Base-by-base conservation (phyloP, 2,113 vertebrate genomes). In the Rafetus swinhoei region DNA sequence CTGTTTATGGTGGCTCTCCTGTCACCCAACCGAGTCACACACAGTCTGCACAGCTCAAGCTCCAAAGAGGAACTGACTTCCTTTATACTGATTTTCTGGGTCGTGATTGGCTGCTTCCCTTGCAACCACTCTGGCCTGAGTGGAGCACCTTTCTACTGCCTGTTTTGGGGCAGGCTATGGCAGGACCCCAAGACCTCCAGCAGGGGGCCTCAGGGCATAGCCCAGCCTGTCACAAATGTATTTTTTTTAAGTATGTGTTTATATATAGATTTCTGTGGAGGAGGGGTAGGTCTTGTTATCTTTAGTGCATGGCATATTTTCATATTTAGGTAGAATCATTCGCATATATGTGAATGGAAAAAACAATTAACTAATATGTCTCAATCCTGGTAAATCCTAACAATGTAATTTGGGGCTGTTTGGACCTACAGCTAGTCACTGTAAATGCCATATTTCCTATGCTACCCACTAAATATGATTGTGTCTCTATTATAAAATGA, bases 231-330 rank as follows among this genome's bases (percentile, higher is more conserved):
- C 45, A 45, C 45, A 69, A 69, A 15, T 29, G 15, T 65, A n/a
- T 69, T 54, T 54, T 54, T 54, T 54, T 54, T 12, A 69, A 60
- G 62, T n/a, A 32, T 32, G 5, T 3, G 24, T 52, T 13, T 11
- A 1, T 32, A n/a, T 4, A 32, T 22, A 18, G 13, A 72, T 79
- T 35, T 52, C n/a, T 0, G 0, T 0, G 0, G 54, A 53, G 55
- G 59, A 82, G 39, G 27, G 35, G 5, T 39, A 84, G 83, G 27
- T 77, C 27, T 29, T 65, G 1, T 15, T 52, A 2, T 69, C 16
- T 11, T 27, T 77, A 55, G 6, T 76, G 5, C 3, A 21, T 22
- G 15, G 52, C 25, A 18, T 89, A 3, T 27, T 84, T 93, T 84
- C 14, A 62, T 14, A 32, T 35, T 32, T 79, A 32, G 55, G 32